Evolutionary conservation across 2,113 vertebrate species (phyloP), one percentile per base, ranked within the genome.

Genomic region (Papio anubis): DNA sequence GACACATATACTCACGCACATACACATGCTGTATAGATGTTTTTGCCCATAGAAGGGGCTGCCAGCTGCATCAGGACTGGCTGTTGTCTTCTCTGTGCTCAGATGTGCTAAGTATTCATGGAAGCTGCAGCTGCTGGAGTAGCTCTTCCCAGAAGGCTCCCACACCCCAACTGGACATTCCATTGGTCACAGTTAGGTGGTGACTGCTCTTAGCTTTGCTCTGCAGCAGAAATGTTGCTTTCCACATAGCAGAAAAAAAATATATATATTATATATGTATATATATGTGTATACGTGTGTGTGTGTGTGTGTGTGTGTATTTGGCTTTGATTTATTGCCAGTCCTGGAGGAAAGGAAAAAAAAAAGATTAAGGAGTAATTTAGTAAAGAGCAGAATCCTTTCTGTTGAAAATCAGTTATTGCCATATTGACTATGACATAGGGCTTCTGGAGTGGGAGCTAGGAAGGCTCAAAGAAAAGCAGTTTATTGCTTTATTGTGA

Each of bases 261-360:
- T 38, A 38, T 38, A 38, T 38, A 38, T 38, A n/a, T 20, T 38
- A n/a, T 20, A 9, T 18, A n/a, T 18, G 7, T n/a, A n/a, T 70
- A 83, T 17, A 10, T 35, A 14, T 35, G 14, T 48, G 45, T 45
- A 10, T 9, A 45, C 45, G 45, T 45, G 48, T 50, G 3, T 50
- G 3, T 3, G 48, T 50, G 48, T 50, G 0, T 50, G 48, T 50
- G 12, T 50, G 0, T 50, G 48, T 50, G 48, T 50, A 50, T 13
- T 84, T 96, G 66, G 45, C 75, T 94, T 90, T 92, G 83, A 78
- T 96, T 96, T 96, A 93, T 88, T 93, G 50, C 50, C 66, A 83
- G 45, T 79, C 70, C 27, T 84, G 43, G 64, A 84, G 92, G 50
- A 94, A 87, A 64, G 68, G 9, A 72, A 4, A 9, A 27, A 7